Base-by-base conservation (phyloP, 2,797 vertebrate genomes). In the Octomys mimax region DNA sequence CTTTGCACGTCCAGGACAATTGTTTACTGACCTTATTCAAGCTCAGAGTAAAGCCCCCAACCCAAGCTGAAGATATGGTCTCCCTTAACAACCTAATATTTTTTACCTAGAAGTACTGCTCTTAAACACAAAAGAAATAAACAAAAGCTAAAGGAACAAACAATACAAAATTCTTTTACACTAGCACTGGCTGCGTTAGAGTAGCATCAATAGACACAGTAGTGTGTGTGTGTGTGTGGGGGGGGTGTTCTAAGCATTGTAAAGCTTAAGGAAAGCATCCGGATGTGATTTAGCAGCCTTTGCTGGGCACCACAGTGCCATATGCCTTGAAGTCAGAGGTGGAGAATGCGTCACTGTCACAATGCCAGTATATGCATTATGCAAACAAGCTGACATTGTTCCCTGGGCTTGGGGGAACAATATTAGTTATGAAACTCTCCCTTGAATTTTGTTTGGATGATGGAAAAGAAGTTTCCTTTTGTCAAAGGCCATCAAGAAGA, bases 1-100 rank as follows among this genome's bases (percentile, higher is more conserved):
- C n/a, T 90, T 90, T 42, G 9, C 6, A 39, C 0, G 3, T 66
- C 52, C 64, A n/a, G 52, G 52, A 89, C 77, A 79, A 82, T 36
- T 80, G 86, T 89, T 94, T 81, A 88, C 62, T 92, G 81, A 95
- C 42, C 49, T 95, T 75, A 88, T 89, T 95, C 86, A 93, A 83
- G 86, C 89, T 96, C 87, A 86, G 62, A 96, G 36, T 70, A 82
- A 87, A 96, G 46, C 28, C 59, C 57, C 68, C 3, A 31, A 89
- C 86, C n/a, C 80, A 95, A 80, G 52, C n/a, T 64, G 36, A 89
- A 95, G 79, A 89, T 52, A 57, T 0, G 36, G 68, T 85, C 89
- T 88, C 54, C 59, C 57, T 73, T 70, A 88, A 87, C 81, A 82
- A 92, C 57, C 54, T 73, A 92, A 16, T 73, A 73, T 91, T 94